phyloP scores from a whole-genome alignment of 2,113 vertebrate genomes.

The Leptosomus discolor region DNA sequence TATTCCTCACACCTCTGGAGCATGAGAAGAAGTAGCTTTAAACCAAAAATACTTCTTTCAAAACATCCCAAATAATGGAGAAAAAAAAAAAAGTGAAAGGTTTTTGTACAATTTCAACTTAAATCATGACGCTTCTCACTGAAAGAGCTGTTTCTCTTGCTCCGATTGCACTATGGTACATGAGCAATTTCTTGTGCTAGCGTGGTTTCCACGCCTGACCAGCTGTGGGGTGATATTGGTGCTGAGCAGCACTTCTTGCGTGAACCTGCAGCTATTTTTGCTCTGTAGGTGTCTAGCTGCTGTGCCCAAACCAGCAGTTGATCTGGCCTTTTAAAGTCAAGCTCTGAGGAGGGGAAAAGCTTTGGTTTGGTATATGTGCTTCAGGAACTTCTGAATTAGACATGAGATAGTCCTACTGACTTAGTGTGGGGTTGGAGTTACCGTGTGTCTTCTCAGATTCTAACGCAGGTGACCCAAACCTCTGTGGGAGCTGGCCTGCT shows the following conservation, averaged over 20 bases:
- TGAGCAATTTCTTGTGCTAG: background rate
- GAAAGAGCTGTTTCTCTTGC: background rate
- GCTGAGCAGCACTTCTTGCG: background rate
- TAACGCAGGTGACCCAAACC: background rate
- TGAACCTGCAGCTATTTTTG: constrained; percentile 5
- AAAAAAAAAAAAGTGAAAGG: background rate
- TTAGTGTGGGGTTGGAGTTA: background rate
- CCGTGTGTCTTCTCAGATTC: background rate
- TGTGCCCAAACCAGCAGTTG: background rate
- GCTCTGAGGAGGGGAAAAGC: background rate
- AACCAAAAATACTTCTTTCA: background rate
- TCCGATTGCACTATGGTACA: accelerated
- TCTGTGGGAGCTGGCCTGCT: accelerated
- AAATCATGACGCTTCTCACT: background rate
- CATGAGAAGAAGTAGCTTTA: background rate
- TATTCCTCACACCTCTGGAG: background rate
- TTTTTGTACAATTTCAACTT: background rate
- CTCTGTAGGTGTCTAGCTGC: background rate
- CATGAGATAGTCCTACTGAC: background rate
- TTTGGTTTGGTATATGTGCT: background rate
- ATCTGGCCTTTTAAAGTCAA: background rate
- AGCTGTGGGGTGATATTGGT: background rate
- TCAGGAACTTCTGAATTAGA: background rate
- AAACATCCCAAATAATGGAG: background rate
- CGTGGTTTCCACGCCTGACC: background rate